phyloP scores from a whole-genome alignment of 2,113 vertebrate species.

The Peromyscus maniculatus region DNA sequence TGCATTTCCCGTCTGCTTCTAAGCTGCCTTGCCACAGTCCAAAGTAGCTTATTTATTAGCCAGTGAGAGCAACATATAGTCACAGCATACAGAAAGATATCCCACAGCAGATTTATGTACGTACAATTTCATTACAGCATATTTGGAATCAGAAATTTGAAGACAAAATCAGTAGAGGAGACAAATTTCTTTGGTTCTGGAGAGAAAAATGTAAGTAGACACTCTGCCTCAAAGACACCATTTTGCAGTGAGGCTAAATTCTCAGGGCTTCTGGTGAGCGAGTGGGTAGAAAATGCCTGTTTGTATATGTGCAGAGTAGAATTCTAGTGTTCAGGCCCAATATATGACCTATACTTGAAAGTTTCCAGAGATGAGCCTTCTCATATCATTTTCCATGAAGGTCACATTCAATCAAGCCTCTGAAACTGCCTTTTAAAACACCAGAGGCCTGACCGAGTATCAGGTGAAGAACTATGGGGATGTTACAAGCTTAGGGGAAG shows the following conservation, averaged over 20 bases:
- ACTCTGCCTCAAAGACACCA: neutral
- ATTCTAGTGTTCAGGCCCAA: neutral
- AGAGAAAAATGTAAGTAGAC: neutral
- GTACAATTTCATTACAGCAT: neutral
- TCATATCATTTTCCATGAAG: neutral
- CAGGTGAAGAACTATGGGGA: neutral
- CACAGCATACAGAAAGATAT: too few species aligned
- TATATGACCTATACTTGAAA: neutral
- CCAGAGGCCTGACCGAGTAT: neutral
- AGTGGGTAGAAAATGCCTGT: neutral
- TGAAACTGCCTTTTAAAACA: neutral
- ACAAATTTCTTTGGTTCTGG: neutral
- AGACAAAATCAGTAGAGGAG: neutral
- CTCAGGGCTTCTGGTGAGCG: neutral
- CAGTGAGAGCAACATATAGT: too few species aligned
- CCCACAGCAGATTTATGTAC: neutral
- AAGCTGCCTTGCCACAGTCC: too few species aligned
- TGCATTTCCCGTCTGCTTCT: too few species aligned
- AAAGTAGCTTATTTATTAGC: too few species aligned
- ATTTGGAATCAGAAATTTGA: neutral
- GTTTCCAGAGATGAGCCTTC: neutral
- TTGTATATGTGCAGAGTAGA: neutral
- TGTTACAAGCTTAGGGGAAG: neutral
- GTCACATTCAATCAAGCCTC: neutral
- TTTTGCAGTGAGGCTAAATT: neutral